These are phyloP conservation scores for Bellardia pandia DNA, from an alignment of 2,888 invertebrate species.

Conservation along the genomic window DNA sequence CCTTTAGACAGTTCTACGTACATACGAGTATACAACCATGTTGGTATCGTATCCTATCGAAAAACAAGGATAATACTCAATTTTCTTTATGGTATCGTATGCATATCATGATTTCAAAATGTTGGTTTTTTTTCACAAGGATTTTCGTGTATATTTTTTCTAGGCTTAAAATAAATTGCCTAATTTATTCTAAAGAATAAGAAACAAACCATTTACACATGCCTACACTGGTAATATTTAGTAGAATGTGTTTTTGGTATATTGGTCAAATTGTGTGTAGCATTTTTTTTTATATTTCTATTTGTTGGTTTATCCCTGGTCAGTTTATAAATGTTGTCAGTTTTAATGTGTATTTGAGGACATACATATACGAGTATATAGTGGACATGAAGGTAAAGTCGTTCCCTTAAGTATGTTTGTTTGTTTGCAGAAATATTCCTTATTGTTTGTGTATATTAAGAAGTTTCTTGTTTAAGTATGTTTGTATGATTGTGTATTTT, in stretches of 20 bases:
- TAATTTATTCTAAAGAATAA: slow-evolving; percentile 51
- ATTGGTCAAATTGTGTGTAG: slow-evolving; percentile 23
- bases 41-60: slow-evolving; percentile 23
- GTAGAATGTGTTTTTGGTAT: not conserved
- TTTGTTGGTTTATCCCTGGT: slow-evolving; percentile 34
- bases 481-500: not conserved
- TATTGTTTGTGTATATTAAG: not conserved
- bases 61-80: slow-evolving; percentile 65
- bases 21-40: not conserved
- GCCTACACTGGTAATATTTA: not conserved
- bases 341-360: slow-evolving; percentile 58
- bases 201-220: slow-evolving; percentile 2
- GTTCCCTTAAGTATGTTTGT: not conserved
- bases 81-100: slow-evolving; percentile 69
- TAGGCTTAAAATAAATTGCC: slow-evolving; percentile 62
- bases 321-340: slow-evolving; percentile 64
- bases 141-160: slow-evolving; percentile 20
- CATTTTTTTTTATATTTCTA: not conserved
- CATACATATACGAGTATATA: slow-evolving; percentile 7
- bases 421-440: not conserved
- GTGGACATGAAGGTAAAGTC: not conserved
- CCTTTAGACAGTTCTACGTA: not conserved
- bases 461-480: slow-evolving; percentile 2
- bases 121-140: slow-evolving; percentile 12
- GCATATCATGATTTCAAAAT: slow-evolving; percentile 65